Percentiles rank a stretch among this genome's conserved stretches.
Conservation (phyloP, 2,113 vertebrate species). For the Chascanopsetta lugubris region DNA sequence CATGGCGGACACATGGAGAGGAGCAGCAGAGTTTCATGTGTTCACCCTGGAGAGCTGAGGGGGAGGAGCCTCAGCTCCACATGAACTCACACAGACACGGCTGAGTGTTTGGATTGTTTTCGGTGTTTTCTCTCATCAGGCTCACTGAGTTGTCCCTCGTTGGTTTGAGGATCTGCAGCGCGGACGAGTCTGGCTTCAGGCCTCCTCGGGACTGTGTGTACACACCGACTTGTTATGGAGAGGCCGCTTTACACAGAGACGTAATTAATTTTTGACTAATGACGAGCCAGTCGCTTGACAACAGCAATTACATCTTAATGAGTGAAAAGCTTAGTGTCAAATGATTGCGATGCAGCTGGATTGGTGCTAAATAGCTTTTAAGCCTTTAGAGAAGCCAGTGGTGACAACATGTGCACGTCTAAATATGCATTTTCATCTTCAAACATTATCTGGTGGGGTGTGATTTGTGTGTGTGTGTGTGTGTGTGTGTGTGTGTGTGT, state of each 20-base stretch:
- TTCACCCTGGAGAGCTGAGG: slow-evolving; percentile 12
- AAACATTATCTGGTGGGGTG: slow-evolving; percentile 17
- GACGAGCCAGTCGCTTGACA: slow-evolving; percentile 72
- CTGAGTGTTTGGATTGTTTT: slow-evolving; percentile 21
- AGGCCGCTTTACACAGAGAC: slow-evolving; percentile 63
- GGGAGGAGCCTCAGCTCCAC: slow-evolving; percentile 25
- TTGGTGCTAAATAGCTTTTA: slow-evolving; percentile 65
- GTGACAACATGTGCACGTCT: slow-evolving; percentile 36
- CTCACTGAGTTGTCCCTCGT: slow-evolving; percentile 49
- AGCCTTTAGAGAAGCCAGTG: slow-evolving; percentile 45
- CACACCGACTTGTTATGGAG: slow-evolving; percentile 67
- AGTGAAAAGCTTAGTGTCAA: slow-evolving; percentile 69
- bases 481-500: no score
- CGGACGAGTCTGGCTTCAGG: slow-evolving; percentile 47
- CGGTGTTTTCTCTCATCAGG: slow-evolving; percentile 55
- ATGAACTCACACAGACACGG: slow-evolving; percentile 39
- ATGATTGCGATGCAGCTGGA: slow-evolving; percentile 70
- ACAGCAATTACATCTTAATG: slow-evolving; percentile 78
- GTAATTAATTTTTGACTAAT: slow-evolving; percentile 76
- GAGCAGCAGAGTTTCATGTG: slow-evolving; percentile 27
- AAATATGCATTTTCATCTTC: slow-evolving; percentile 47
- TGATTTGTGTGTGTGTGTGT: slow-evolving; percentile 42
- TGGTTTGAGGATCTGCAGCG: slow-evolving; percentile 36
- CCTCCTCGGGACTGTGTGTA: slow-evolving; percentile 69
- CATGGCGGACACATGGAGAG: slow-evolving; percentile 22